phyloP scores from a whole-genome alignment of 1,140 invertebrate genomes.

The Bactericera cockerelli region DNA sequence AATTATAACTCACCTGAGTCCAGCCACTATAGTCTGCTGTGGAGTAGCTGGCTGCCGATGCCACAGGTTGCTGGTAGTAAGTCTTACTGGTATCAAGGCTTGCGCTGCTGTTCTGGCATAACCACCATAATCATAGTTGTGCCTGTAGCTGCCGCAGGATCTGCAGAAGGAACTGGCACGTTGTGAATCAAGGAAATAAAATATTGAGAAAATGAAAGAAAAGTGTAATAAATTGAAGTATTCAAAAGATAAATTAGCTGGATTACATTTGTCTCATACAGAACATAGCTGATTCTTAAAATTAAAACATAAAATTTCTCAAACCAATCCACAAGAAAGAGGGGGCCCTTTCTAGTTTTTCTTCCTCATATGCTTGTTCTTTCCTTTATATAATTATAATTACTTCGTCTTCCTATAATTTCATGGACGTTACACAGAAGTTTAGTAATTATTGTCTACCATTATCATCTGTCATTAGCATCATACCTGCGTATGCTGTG shows the following conservation, averaged over 20 bases:
- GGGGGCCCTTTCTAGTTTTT: too few species aligned
- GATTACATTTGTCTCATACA: background rate
- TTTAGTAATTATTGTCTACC: too few species aligned
- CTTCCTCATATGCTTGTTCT: too few species aligned
- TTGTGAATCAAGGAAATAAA: too few species aligned
- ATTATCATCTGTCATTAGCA: too few species aligned
- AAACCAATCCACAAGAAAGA: too few species aligned
- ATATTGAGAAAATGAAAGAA: background rate
- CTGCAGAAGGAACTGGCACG: conserved; percentile 34
- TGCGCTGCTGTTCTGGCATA: conserved; percentile 43
- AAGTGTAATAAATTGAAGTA: conserved; percentile 12
- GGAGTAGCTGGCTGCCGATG: conserved; percentile 47
- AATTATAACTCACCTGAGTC: too few species aligned
- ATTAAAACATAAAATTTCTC: too few species aligned
- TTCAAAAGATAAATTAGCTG: conserved; percentile 16
- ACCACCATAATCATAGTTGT: conserved; percentile 57
- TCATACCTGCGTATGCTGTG: conserved; percentile 41
- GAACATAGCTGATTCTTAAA: too few species aligned
- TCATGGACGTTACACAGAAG: too few species aligned
- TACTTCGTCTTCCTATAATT: too few species aligned
- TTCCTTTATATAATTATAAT: too few species aligned
- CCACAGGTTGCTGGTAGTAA: conserved; percentile 49
- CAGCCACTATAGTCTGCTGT: conserved; percentile 48
- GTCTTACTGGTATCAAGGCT: conserved; percentile 44
- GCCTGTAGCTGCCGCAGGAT: conserved; percentile 41